Base-by-base conservation (phyloP, 2,113 vertebrate species). In the Oxyruncus cristatus region DNA sequence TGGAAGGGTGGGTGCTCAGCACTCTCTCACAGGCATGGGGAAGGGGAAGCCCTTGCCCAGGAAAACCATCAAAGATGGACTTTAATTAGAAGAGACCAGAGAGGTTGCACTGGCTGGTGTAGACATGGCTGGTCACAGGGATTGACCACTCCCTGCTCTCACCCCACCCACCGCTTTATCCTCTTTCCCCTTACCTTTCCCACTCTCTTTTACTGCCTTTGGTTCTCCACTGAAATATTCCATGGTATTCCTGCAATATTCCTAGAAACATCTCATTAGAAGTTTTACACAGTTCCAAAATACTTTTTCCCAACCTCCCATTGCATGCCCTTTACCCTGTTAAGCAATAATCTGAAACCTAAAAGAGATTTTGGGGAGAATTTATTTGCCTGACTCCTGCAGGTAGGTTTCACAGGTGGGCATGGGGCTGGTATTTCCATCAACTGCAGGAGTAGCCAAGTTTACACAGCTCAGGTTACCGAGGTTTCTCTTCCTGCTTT, bases 111-210 rank as follows among this genome's bases (percentile, higher is more conserved):
- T 52, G 30, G 5, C 23, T 93, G 47, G 21, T 2, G 2, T 5
- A 77, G 32, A 42, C 11, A 42, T 0, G 0, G 3, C 42, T 4
- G 6, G 32, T 4, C 28, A 80, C 1, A 0, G 61, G 17, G 26
- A 28, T 26, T 80, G 26, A 71, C 9, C 0, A 0, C 4, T 11
- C 17, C 2, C 6, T 39, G 24, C 24, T 49, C 27, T 59, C 8
- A 49, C 5, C 8, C 50, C 24, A 73, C 8, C 39, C 30, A 3
- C 4, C 8, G 18, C 28, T 89, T 83, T 58, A 58, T 63, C 10
- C 4, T 88, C 14, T 68, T 85, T 85, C 7, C 3, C 4, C 14
- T 53, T 61, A 59, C 3, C 21, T 73, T 63, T 49, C 21, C 21
- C 7, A 53, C 4, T 59, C 4, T 47, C 6, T 44, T 81, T 58